Evolutionary conservation across 2,888 invertebrate genomes (phyloP), one percentile per base, ranked within the genome.

Genomic region (Crepidodera aurea): DNA sequence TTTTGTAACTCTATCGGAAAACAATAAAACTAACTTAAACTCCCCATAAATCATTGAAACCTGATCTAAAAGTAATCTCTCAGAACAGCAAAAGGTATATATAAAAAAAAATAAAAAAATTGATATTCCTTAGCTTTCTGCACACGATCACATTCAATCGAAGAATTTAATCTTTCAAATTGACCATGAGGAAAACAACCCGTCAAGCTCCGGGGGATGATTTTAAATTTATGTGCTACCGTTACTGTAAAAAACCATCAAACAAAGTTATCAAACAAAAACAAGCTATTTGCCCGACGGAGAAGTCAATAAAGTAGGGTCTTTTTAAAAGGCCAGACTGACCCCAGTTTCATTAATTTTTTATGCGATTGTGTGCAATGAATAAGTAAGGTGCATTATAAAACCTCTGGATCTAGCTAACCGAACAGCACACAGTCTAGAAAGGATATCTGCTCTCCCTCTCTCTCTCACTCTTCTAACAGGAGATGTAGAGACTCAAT

Each of bases 181-280:
- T 68, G 64, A 56, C 60, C 64, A 46, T 55, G 51, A 55, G 54
- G 60, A 66, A 59, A 55, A 34, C 59, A 51, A 51, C 62, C 39
- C 34, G 57, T 50, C 48, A 50, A 48, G 57, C 50, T 56, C 37
- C 25, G 29, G 62, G 51, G 60, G 64, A 77, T 78, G 78, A 79
- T 79, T 80, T 79, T 75, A 78, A 78, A 79, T 79, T 79, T 79
- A 80, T 78, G 77, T 78, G 76, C 73, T 73, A 72, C 73, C 71
- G 75, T 71, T 72, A 72, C 76, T 69, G 77, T 78, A 79, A 80
- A 80, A 79, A 79, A 73, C 79, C 77, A 81, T 80, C 79, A 79
- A 80, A 81, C 79, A 80, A 79, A 79, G 79, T 79, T 80, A 81
- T 80, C 79, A 79, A 80, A 81, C 79, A 80, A 80, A 81, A 80